phyloP scores from a whole-genome alignment of 2,888 invertebrate species.

The Alloscopus bannaensis region DNA sequence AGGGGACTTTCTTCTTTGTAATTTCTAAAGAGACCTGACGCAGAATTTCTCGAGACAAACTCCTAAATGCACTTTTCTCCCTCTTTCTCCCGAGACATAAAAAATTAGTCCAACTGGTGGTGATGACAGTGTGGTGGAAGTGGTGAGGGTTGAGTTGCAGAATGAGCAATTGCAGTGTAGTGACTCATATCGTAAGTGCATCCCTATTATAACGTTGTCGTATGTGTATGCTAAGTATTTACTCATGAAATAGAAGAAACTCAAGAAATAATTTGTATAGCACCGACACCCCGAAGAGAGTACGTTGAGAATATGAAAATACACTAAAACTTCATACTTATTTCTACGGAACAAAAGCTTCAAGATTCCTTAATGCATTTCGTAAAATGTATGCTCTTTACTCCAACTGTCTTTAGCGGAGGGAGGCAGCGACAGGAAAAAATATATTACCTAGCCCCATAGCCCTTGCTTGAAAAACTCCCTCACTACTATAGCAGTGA shows the following conservation, averaged over 20 bases:
- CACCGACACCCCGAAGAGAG: no score
- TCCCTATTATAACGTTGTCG: no score
- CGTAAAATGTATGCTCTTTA: not conserved
- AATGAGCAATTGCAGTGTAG: no score
- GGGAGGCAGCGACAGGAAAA: conserved; percentile 41
- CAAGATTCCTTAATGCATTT: conserved; percentile 11
- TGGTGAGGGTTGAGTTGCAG: not conserved
- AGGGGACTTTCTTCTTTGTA: no score
- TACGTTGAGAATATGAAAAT: no score
- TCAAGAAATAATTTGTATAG: conserved; percentile 42
- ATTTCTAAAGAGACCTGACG: no score
- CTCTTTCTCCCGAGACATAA: conserved; percentile 43
- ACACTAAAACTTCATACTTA: conserved; percentile 46
- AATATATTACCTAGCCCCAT: conserved; percentile 29
- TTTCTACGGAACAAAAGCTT: conserved; percentile 2
- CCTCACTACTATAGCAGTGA: no score
- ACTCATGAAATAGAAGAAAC: conserved; percentile 4
- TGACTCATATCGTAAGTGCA: no score
- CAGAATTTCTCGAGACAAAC: conserved; percentile 1
- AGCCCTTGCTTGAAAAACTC: not conserved
- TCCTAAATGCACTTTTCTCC: conserved; percentile 31
- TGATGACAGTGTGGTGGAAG: conserved; percentile 41
- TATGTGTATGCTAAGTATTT: no score
- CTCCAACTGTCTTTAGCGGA: conserved; percentile 35
- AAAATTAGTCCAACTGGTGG: conserved; percentile 59